These are phyloP conservation scores for Phymorhynchus buccinoides DNA, from an alignment of 1,140 invertebrate genomes.

Conservation along the genomic window DNA sequence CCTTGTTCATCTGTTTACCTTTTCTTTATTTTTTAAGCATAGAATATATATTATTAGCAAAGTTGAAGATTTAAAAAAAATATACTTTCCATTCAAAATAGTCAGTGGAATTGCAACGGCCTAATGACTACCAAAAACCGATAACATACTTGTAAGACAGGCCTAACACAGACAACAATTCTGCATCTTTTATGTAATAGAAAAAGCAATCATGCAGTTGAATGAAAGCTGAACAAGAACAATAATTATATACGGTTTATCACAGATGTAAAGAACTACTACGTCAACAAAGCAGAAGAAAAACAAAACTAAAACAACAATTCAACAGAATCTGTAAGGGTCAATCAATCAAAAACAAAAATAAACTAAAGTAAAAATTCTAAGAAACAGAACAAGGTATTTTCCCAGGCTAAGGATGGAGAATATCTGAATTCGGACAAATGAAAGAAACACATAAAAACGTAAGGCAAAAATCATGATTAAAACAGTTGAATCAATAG, in stretches of 20 bases:
- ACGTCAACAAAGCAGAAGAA: background rate
- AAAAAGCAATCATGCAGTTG: background rate
- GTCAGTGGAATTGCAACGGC: no score
- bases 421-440: background rate
- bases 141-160: no score
- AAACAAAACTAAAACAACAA: no score
- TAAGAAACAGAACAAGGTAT: background rate
- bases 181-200: background rate
- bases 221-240: background rate
- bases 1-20: no score
- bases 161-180: no score
- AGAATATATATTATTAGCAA: no score
- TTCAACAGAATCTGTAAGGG: background rate
- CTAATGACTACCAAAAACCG: no score
- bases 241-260: background rate
- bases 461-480: background rate
- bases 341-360: background rate
- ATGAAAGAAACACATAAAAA: background rate
- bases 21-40: no score
- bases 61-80: no score
- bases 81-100: no score
- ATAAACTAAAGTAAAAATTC: background rate
- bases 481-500: background rate
- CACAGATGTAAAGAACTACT: background rate
- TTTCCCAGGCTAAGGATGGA: background rate